A percentile compares a stretch with the other conserved stretches of the same genome.
Conservation (phyloP, 2,888 invertebrate species). For the Archaeoteleia sp. region DNA sequence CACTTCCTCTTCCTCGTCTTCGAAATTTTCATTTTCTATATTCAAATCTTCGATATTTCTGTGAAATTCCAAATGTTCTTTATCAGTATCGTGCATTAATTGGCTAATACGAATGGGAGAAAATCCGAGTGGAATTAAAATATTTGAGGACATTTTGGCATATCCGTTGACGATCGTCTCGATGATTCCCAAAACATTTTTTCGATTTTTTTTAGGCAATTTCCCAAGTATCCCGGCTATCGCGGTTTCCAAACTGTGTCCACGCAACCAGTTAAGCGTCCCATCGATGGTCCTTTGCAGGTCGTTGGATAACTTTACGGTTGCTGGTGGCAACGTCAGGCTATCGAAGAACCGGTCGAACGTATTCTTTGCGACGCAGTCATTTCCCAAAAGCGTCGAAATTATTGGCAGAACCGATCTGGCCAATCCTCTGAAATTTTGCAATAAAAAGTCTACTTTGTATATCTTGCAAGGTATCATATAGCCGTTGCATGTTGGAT, state of each 20-base stretch:
- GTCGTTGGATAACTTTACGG: conserved; percentile 76
- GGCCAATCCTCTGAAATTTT: conserved; percentile 80
- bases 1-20: no score
- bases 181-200: conserved; percentile 79
- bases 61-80: no score
- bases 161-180: conserved; percentile 81
- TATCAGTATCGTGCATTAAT: conserved; percentile 51
- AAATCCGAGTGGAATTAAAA: conserved; percentile 78
- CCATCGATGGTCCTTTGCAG: conserved; percentile 83
- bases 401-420: conserved; percentile 84
- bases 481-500: conserved; percentile 62
- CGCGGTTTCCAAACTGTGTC: conserved; percentile 83
- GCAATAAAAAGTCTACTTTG: conserved; percentile 81
- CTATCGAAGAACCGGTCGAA: conserved; percentile 84
- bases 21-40: no score
- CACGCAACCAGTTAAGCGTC: conserved; percentile 85
- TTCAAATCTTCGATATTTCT: no score
- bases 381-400: conserved; percentile 91
- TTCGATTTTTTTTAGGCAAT: conserved; percentile 76
- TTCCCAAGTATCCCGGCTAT: conserved; percentile 79
- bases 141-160: conserved; percentile 77
- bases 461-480: conserved; percentile 84
- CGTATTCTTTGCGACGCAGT: conserved; percentile 83
- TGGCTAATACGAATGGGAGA: no score
- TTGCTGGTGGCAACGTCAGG: conserved; percentile 77